phyloP scores from a whole-genome alignment of 2,797 vertebrate species.

The Scomberomorus guttatus region DNA sequence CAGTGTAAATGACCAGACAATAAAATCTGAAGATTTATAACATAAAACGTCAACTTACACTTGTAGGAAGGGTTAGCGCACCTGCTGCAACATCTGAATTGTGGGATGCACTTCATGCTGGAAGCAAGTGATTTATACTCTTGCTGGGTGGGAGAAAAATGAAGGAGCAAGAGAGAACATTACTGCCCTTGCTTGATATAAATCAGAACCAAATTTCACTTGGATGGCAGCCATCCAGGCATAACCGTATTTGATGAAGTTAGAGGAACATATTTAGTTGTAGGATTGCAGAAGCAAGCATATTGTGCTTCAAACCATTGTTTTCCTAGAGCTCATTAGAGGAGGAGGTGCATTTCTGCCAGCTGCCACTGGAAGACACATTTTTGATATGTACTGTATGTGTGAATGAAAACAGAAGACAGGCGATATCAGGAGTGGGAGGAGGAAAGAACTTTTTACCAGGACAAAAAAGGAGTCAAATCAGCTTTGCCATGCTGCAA shows the following conservation, averaged over 20 bases:
- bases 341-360: background rate
- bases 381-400: background rate
- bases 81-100: too few relatives aligned
- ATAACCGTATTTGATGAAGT: background rate
- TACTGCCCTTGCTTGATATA: background rate
- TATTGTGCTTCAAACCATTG: background rate
- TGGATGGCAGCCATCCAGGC: background rate
- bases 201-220: background rate
- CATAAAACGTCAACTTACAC: background rate
- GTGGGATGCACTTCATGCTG: background rate
- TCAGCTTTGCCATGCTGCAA: background rate
- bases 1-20: background rate
- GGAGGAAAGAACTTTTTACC: background rate
- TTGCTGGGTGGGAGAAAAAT: background rate
- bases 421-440: background rate
- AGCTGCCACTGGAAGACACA: background rate
- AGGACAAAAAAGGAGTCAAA: background rate
- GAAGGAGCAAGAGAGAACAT: background rate
- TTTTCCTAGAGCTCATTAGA: background rate
- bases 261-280: background rate
- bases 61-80: background rate
- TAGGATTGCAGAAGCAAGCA: background rate
- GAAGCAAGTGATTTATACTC: background rate
- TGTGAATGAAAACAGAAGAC: background rate
- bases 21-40: background rate